These are phyloP conservation scores for Cheilosia impressa DNA, from an alignment of 2,888 invertebrate species.

Conservation along the genomic window DNA sequence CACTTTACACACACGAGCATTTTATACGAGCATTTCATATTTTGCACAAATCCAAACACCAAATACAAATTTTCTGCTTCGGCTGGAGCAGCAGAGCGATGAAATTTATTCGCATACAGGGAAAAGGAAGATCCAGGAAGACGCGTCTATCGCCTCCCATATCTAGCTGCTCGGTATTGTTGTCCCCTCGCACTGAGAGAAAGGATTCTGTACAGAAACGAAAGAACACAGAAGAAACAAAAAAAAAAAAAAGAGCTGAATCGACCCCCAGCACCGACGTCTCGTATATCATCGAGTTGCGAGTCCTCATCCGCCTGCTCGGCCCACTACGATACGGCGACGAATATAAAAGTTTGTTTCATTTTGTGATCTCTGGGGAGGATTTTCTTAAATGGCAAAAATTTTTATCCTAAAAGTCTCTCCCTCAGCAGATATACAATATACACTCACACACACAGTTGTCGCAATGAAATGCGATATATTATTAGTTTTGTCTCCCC, in stretches of 20 bases:
- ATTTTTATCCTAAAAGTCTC: conserved; percentile 67
- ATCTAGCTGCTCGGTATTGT: conserved; percentile 18
- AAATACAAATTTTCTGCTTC: conserved; percentile 72
- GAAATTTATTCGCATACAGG: conserved; percentile 76
- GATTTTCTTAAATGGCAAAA: conserved; percentile 75
- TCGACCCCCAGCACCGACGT: conserved; percentile 40
- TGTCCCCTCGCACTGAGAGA: conserved; percentile 41
- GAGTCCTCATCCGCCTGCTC: conserved; percentile 6
- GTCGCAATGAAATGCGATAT: conserved; percentile 74
- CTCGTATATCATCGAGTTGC: conserved; percentile 51
- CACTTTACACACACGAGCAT: conserved; percentile 31
- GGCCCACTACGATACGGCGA: conserved; percentile 27
- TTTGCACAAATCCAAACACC: conserved; percentile 69
- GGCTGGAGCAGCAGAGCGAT: conserved; percentile 60
- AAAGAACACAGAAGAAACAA: conserved; percentile 10
- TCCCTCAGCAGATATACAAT: conserved; percentile 14
- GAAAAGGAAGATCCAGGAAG: conserved; percentile 73
- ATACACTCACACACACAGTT: conserved; percentile 2
- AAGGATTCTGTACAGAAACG: conserved; percentile 47
- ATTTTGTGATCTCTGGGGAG: conserved; percentile 73
- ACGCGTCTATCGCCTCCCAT: conserved; percentile 63
- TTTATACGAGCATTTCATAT: conserved; percentile 72
- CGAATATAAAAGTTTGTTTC: conserved; percentile 74
- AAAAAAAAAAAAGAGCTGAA: conserved; percentile 2
- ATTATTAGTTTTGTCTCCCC: conserved; percentile 71